Evolutionary conservation across 2,888 invertebrate species (phyloP).

Genomic region (Diaperis boleti): DNA sequence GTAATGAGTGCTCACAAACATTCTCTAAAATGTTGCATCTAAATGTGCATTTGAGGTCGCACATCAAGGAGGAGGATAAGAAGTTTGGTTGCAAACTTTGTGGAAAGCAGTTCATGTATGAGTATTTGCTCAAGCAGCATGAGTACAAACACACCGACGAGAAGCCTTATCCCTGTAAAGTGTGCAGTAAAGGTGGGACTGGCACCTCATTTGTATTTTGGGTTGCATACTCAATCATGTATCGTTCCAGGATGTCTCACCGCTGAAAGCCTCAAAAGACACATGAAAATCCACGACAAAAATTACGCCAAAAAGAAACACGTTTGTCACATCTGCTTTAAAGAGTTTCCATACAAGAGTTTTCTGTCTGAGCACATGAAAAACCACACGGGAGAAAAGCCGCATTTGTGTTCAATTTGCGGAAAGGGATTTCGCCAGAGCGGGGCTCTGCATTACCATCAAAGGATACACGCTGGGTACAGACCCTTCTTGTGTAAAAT

Average conservation of each 20-base stretch:
- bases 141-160: slow-evolving; percentile 57
- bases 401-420: slow-evolving; percentile 57
- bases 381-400: slow-evolving; percentile 63
- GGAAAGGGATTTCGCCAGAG: slow-evolving; percentile 63
- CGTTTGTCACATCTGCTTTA: slow-evolving; percentile 57
- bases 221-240: not conserved
- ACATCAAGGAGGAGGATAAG: slow-evolving; percentile 51
- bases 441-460: slow-evolving; percentile 59
- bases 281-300: slow-evolving; percentile 60
- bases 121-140: slow-evolving; percentile 59
- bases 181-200: slow-evolving; percentile 58
- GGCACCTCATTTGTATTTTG: not conserved
- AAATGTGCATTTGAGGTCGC: slow-evolving; percentile 52
- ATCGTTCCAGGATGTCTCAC: slow-evolving; percentile 59
- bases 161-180: slow-evolving; percentile 60
- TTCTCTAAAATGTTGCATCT: slow-evolving; percentile 51
- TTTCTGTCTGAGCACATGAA: slow-evolving; percentile 62
- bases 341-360: slow-evolving; percentile 59
- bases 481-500: slow-evolving; percentile 54
- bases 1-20: slow-evolving; percentile 50
- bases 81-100: slow-evolving; percentile 53
- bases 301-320: slow-evolving; percentile 58
- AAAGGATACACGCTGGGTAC: slow-evolving; percentile 58
- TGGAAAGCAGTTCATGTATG: slow-evolving; percentile 55
- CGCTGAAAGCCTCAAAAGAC: slow-evolving; percentile 60